phyloP scores from a whole-genome alignment of 2,113 vertebrate species.

The Takifugu bimaculatus region DNA sequence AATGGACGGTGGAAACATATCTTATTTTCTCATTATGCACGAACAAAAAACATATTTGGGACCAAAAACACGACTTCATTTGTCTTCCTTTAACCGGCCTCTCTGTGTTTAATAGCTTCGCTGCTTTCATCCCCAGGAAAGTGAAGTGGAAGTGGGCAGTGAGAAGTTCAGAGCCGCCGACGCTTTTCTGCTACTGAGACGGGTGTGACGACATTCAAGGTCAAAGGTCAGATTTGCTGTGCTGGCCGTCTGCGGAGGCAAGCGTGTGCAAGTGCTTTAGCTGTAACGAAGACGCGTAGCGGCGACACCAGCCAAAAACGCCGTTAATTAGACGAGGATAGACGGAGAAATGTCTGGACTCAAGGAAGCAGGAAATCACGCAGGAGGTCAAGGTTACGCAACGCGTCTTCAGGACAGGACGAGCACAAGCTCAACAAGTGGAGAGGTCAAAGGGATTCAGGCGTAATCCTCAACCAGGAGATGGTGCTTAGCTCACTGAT shows the following conservation, averaged over 20 bases:
- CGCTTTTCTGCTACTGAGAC: constrained; percentile 17
- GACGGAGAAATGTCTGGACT: neutral
- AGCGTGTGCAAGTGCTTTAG: neutral
- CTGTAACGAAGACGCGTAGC: neutral
- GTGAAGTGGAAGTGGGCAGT: constrained; percentile 17
- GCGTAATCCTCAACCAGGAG: no score
- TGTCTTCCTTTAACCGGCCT: no score
- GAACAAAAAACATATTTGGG: no score
- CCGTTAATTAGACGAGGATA: neutral
- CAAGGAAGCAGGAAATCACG: no score
- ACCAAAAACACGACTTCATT: no score
- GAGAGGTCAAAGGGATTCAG: no score
- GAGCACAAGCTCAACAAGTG: no score
- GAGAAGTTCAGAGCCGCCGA: constrained; percentile 23
- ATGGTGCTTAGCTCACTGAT: no score
- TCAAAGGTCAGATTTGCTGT: constrained; percentile 18
- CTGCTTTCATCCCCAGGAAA: constrained; percentile 14
- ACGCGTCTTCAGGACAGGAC: no score
- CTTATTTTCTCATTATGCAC: neutral
- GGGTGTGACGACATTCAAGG: constrained; percentile 24
- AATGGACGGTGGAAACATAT: constrained; percentile 14
- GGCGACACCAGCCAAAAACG: neutral
- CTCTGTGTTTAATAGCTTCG: constrained; percentile 2
- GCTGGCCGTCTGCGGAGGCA: neutral
- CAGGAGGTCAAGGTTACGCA: no score